Base-by-base conservation (phyloP, 1,140 invertebrate species). In the Paraescarpia echinospica region DNA sequence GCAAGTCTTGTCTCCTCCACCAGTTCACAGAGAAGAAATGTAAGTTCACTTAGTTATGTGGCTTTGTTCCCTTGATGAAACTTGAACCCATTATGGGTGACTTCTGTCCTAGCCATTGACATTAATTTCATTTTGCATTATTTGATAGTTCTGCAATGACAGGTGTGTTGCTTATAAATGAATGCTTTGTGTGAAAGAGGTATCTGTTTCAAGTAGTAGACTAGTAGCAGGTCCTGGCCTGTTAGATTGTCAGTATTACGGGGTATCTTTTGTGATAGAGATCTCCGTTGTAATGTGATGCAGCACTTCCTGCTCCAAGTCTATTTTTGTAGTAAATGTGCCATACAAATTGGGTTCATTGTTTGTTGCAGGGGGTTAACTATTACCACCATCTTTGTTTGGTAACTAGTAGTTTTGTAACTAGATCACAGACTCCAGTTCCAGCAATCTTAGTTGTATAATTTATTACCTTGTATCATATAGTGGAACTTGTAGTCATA, bases 21-120 rank as follows among this genome's bases (percentile, higher is more conserved):
- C 99, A 99, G 95, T 99, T 99, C 96, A 99, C 99, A 94, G 99
- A 99, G 96, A 99, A 99, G 96, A 99, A 99, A 97, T 99, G 99
- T 99, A 97, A 98, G 98, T 97, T 41, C 6, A 91, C 27, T 27
- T 35, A 27, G 2, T 77, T 27, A 41, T 41, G 12, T 77, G 59
- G 27, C 8, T 77, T 77, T 9, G 48, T 51, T 51, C 18, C 18
- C 48, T 18, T n/a, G n/a, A n/a, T n/a, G n/a, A n/a, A n/a, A n/a
- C n/a, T n/a, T n/a, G n/a, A n/a, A n/a, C n/a, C n/a, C n/a, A n/a
- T n/a, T 51, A 1, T 51, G 48, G 48, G 8, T 51, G 18, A 51
- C 48, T 51, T 51, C 48, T 51, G 0, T 51, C 18, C 8, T 51
- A 18, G 48, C 59, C 41, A 41, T 41, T 41, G 41, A 41, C 4